Evolutionary conservation across 2,888 invertebrate genomes (phyloP), one percentile per base, ranked within the genome.

Genomic region (Pyrrhia umbra): DNA sequence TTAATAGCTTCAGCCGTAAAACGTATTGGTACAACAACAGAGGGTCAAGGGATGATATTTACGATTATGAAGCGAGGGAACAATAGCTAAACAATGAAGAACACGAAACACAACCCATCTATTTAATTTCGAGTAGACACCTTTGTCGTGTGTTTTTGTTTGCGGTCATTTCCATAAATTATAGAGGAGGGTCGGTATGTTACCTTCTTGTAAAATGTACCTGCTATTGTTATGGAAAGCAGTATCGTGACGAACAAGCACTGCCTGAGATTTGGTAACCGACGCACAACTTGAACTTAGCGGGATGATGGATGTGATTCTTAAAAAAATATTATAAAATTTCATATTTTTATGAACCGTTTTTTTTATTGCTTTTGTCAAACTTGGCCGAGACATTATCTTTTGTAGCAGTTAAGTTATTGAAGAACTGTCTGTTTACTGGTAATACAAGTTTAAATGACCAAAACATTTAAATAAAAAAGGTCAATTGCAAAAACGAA

Each of bases 81-180:
- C 92, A 91, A 92, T 88, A 76, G 88, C 82, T 87, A 89, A 85
- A 94, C 93, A 93, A 93, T 90, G 75, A 89, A 80, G 85, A 87
- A 91, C 90, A 88, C 85, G 86, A 87, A 84, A 88, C 82, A 82
- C 92, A 88, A 88, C 93, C 93, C 92, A 92, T 94, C 92, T 90
- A 92, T 90, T 93, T 92, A 93, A 93, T 94, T 92, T 94, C 86
- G 89, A 91, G 92, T 94, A 93, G 92, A 94, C 94, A 95, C 94
- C 93, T 92, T 93, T 93, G 94, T 94, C 89, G 86, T 87, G 86
- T 86, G 91, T 93, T 93, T 93, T 94, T 94, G 94, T 94, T 91
- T 86, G 90, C 88, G 91, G 92, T 88, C 89, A 93, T 94, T 93
- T 93, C 92, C 94, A 95, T 95, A 95, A 94, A 94, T 94, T 94